A percentile compares a stretch with the other conserved stretches of the same genome.
Conservation (phyloP, 2,113 vertebrate genomes). For the Sclerurus mexicanus region DNA sequence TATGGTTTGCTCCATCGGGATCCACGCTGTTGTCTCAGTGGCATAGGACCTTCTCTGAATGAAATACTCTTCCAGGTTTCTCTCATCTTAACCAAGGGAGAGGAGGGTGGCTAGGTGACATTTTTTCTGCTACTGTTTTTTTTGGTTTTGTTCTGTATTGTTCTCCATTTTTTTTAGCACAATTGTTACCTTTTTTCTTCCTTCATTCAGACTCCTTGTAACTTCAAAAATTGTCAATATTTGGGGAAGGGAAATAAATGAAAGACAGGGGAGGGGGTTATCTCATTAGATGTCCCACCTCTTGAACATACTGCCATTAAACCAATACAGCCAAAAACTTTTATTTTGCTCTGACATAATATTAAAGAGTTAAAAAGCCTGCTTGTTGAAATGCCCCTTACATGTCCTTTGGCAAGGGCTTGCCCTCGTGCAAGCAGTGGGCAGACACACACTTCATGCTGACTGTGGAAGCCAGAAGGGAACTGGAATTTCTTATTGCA, state of each 20-base stretch:
- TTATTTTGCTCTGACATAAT: neutral
- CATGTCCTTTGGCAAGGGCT: neutral
- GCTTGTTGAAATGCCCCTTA: neutral
- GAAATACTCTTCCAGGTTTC: neutral
- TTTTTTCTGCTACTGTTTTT: neutral
- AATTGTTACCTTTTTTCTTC: neutral
- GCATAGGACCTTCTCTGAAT: neutral
- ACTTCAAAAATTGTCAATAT: neutral
- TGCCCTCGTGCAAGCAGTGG: neutral
- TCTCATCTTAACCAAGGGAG: neutral
- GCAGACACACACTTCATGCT: neutral
- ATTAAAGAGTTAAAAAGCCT: neutral
- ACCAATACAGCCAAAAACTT: neutral
- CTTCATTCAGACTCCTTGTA: neutral
- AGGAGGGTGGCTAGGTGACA: neutral
- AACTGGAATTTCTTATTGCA: neutral
- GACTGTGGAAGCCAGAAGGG: neutral
- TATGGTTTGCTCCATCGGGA: neutral
- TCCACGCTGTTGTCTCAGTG: neutral
- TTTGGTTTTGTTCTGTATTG: neutral
- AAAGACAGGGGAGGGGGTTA: neutral
- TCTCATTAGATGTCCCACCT: neutral
- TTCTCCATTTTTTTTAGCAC: neutral
- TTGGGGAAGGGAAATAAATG: neutral
- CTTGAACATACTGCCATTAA: neutral